Evolutionary conservation across 2,113 vertebrate species (phyloP).

Genomic region (Cyphomyrus discorhynchus): DNA sequence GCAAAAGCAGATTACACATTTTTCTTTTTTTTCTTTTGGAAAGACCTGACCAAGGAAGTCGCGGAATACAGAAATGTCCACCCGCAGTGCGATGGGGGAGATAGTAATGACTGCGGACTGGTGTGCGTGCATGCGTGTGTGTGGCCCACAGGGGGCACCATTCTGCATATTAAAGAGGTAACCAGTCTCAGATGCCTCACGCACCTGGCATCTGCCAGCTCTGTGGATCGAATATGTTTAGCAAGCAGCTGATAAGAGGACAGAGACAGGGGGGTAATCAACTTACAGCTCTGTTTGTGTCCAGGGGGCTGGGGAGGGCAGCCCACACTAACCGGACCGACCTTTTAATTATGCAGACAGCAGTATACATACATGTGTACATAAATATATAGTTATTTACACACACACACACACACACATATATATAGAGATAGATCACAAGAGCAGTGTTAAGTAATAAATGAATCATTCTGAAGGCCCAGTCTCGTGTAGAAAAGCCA

Average conservation of each 20-base stretch:
- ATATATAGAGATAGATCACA: neutral
- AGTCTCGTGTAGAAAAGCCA: neutral
- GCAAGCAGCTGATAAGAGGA: slow-evolving; percentile 5
- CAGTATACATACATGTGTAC: neutral
- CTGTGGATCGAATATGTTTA: slow-evolving; percentile 9
- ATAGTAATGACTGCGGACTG: neutral
- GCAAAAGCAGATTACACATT: slow-evolving; percentile 12
- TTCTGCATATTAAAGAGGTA: neutral
- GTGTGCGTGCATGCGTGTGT: neutral
- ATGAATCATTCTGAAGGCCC: neutral
- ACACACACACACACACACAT: neutral
- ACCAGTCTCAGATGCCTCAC: neutral
- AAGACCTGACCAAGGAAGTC: neutral
- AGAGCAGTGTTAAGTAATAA: neutral
- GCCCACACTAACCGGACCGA: neutral
- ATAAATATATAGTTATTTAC: neutral
- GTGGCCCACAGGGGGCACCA: neutral
- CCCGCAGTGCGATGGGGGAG: neutral
- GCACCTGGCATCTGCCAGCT: neutral
- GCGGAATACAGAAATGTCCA: slow-evolving; percentile 11
- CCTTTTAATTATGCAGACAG: neutral
- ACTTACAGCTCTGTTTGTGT: neutral
- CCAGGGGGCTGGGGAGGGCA: neutral
- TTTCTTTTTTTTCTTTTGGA: slow-evolving; percentile 2
- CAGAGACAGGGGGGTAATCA: slow-evolving; percentile 1